Evolutionary conservation across 1,140 invertebrate species (phyloP).

Genomic region (Lanistes nyassanus): DNA sequence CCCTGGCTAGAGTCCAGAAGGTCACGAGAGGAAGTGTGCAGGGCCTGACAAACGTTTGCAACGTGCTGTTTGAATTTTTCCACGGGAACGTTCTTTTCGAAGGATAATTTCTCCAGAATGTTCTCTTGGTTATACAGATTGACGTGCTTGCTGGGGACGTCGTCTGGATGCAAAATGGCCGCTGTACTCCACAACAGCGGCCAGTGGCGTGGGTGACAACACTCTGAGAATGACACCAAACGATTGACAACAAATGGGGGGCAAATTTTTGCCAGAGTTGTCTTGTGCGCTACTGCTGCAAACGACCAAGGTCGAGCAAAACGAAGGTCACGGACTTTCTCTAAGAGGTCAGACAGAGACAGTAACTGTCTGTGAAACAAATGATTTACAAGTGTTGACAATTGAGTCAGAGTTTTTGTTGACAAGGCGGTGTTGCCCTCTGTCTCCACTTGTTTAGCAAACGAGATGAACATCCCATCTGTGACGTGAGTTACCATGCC

Average conservation of each 20-base stretch:
- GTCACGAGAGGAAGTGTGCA: neutral
- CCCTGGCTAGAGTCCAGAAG: too few species aligned
- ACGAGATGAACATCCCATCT: slow-evolving; percentile 3
- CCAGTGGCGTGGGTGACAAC: neutral
- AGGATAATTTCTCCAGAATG: neutral
- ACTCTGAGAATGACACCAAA: slow-evolving; percentile 32
- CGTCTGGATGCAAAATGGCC: slow-evolving; percentile 24
- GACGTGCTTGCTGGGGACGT: slow-evolving; percentile 8
- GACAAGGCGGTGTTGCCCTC: neutral
- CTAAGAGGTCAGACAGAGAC: neutral
- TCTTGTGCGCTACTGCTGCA: neutral
- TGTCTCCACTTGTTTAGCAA: neutral
- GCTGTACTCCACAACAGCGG: slow-evolving; percentile 38
- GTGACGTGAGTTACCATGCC: slow-evolving; percentile 6
- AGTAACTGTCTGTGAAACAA: neutral
- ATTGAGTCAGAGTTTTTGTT: neutral
- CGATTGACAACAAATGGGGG: neutral
- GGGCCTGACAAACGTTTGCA: slow-evolving; percentile 24
- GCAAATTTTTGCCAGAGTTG: neutral
- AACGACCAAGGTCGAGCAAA: slow-evolving; percentile 30
- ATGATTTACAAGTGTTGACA: slow-evolving; percentile 1
- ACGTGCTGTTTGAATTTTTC: slow-evolving; percentile 31
- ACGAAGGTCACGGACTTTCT: slow-evolving; percentile 20
- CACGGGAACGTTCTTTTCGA: slow-evolving; percentile 15
- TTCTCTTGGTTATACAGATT: neutral